Evolutionary conservation across 1,140 invertebrate genomes (phyloP).

Genomic region (Ditylenchus dipsaci): DNA sequence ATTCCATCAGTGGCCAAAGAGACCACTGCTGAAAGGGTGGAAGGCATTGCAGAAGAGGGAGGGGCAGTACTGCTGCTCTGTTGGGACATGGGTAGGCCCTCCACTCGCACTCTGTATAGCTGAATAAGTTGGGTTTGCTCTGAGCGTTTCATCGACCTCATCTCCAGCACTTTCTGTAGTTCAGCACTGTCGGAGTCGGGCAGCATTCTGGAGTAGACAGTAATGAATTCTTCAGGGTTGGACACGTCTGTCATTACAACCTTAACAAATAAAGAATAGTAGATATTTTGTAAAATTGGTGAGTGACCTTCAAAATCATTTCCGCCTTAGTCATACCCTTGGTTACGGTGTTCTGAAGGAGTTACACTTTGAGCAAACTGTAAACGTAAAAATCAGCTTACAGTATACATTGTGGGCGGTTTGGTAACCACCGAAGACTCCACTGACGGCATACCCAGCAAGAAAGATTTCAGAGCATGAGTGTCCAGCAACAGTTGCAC

Average conservation of each 20-base stretch:
- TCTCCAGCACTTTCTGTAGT: conserved; percentile 91
- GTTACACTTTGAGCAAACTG: too few species aligned
- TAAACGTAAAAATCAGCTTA: too few species aligned
- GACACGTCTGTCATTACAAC: conserved; percentile 86
- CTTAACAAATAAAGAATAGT: conserved; percentile 56
- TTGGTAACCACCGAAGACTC: conserved; percentile 68
- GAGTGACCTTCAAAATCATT: conserved; percentile 96
- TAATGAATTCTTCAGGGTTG: conserved; percentile 71
- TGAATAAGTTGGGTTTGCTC: conserved; percentile 48
- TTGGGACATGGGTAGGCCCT: not conserved
- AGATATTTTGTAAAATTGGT: too few species aligned
- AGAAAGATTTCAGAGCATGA: conserved; percentile 89
- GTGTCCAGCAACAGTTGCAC: conserved; percentile 88
- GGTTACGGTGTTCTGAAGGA: conserved; percentile 80
- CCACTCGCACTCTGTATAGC: conserved; percentile 11
- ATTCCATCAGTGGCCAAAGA: conserved; percentile 52
- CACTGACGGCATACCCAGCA: conserved; percentile 88
- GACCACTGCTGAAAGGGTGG: conserved; percentile 44
- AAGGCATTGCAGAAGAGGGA: conserved; percentile 46
- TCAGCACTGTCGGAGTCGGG: conserved; percentile 82
- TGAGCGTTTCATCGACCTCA: conserved; percentile 69
- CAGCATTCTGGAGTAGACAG: conserved; percentile 81
- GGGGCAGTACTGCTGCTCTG: conserved; percentile 39
- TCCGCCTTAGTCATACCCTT: conserved; percentile 96
- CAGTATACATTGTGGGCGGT: conserved; percentile 65